Percentiles rank a stretch among this genome's conserved stretches.
Conservation (phyloP, 2,113 vertebrate species). For the Cololabis saira region DNA sequence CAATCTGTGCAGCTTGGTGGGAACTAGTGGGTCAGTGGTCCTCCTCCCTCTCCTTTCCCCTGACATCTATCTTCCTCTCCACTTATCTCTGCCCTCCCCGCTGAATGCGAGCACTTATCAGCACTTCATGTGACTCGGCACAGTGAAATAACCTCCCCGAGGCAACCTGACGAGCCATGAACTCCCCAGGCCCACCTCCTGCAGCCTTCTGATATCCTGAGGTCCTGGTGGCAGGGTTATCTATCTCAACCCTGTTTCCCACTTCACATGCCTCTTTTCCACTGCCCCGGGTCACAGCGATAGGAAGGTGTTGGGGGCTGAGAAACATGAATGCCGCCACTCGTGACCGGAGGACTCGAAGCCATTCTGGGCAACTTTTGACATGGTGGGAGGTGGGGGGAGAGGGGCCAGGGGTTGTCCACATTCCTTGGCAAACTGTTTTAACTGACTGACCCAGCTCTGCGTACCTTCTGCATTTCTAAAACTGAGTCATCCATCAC, state of each 20-base stretch:
- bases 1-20: slow-evolving; percentile 53
- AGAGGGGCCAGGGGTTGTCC: slow-evolving; percentile 43
- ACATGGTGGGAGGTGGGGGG: slow-evolving; percentile 54
- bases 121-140: slow-evolving; percentile 67
- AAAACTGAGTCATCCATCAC: slow-evolving; percentile 34
- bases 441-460: slow-evolving; percentile 51
- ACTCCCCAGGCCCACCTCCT: slow-evolving; percentile 61
- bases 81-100: slow-evolving; percentile 70
- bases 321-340: slow-evolving; percentile 84
- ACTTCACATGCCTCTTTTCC: slow-evolving; percentile 81
- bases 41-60: slow-evolving; percentile 55
- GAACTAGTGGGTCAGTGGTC: slow-evolving; percentile 57
- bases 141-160: slow-evolving; percentile 63
- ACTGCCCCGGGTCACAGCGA: slow-evolving; percentile 68
- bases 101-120: slow-evolving; percentile 76
- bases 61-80: slow-evolving; percentile 74
- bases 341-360: slow-evolving; percentile 52
- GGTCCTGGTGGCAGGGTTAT: slow-evolving; percentile 62
- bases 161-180: slow-evolving; percentile 72
- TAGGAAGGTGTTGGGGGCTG: slow-evolving; percentile 88
- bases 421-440: slow-evolving; percentile 61
- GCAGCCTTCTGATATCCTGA: slow-evolving; percentile 52
- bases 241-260: slow-evolving; percentile 63
- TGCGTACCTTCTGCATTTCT: slow-evolving; percentile 28
- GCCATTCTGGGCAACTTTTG: slow-evolving; percentile 51